A percentile compares a stretch with the other conserved stretches of the same genome.
phyloP scores from a whole-genome alignment of 2,797 vertebrate species.

The Pseudopleuronectes americanus region DNA sequence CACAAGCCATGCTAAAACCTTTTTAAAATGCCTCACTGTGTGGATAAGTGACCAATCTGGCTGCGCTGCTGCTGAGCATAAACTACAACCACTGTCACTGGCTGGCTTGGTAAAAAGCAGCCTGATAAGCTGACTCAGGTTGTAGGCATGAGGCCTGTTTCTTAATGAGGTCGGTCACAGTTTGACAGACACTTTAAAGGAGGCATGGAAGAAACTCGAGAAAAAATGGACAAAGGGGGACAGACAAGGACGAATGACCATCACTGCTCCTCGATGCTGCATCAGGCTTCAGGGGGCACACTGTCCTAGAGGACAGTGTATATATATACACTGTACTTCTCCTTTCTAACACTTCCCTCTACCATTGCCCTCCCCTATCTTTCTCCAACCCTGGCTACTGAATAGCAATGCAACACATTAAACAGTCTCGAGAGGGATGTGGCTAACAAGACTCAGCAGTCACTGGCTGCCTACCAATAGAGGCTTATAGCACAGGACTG shows the following conservation, averaged over 20 bases:
- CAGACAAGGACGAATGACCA: conserved; percentile 35
- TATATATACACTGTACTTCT: conserved; percentile 7
- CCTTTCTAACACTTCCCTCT: conserved; percentile 17
- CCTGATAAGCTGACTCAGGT: not conserved
- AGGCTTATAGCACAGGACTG: conserved; percentile 54
- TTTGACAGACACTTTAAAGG: not conserved
- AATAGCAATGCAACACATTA: conserved; percentile 62
- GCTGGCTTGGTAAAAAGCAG: no score
- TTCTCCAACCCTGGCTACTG: conserved; percentile 14
- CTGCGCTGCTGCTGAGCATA: no score
- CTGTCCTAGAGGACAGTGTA: conserved; percentile 10
- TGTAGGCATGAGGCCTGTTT: not conserved
- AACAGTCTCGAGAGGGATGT: conserved; percentile 51
- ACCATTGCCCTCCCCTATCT: not conserved
- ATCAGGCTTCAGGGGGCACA: not conserved
- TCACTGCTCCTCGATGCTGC: not conserved
- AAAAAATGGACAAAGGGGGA: not conserved
- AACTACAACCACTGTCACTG: no score
- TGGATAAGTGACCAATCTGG: no score
- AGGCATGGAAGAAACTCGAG: not conserved
- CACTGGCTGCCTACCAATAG: conserved; percentile 64
- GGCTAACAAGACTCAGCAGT: conserved; percentile 61
- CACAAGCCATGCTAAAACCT: no score
- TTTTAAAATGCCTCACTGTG: no score
- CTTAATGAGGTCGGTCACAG: not conserved